A percentile compares a stretch with the other conserved stretches of the same genome.
Conservation (phyloP, 2,888 invertebrate genomes). For the Caenorhabditis panamensis region DNA sequence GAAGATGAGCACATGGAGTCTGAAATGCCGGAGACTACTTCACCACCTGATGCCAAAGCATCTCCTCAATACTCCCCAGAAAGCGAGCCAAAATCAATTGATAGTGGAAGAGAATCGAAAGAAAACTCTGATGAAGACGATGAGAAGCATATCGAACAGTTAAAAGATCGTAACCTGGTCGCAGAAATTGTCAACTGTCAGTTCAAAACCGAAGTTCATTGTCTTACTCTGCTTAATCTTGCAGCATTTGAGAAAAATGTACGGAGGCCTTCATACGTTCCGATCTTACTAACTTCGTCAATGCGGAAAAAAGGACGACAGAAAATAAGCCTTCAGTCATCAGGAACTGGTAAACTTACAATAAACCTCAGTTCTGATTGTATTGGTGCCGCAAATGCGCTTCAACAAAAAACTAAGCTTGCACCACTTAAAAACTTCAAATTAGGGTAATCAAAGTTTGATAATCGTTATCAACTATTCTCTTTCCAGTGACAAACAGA, state of each 20-base stretch:
- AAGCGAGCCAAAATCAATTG: constrained; percentile 57
- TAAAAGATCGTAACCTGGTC: background rate
- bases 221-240: no score
- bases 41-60: background rate
- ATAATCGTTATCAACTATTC: no score
- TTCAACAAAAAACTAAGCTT: no score
- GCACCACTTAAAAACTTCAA: no score
- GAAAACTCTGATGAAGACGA: constrained; percentile 57
- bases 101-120: constrained; percentile 63
- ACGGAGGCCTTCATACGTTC: constrained; percentile 58
- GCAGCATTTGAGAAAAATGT: constrained; percentile 49
- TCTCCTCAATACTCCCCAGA: constrained; percentile 20
- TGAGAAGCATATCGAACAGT: background rate
- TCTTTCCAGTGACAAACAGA: constrained; percentile 56
- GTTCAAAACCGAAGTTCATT: no score
- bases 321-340: background rate
- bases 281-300: constrained; percentile 44
- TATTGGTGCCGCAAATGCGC: no score
- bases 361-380: no score
- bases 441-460: no score
- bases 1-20: background rate
- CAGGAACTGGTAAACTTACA: background rate
- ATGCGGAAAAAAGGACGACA: constrained; percentile 38
- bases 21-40: constrained; percentile 4
- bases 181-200: constrained; percentile 44